phyloP scores from a whole-genome alignment of 2,113 vertebrate genomes.

The Spermophilus dauricus region DNA sequence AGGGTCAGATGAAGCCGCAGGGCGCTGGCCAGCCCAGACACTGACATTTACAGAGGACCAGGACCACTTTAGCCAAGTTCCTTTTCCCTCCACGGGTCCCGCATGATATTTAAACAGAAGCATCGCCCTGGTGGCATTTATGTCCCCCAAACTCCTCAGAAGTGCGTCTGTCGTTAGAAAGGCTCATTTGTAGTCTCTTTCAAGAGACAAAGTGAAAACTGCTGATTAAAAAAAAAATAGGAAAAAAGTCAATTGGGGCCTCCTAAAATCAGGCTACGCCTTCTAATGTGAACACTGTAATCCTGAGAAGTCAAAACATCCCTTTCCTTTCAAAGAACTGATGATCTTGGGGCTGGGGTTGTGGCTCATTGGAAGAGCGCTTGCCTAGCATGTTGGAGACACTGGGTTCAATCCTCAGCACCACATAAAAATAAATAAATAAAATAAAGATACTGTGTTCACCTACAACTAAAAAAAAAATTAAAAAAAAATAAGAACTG shows the following conservation, averaged over 20 bases:
- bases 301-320: background rate
- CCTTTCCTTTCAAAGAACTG: background rate
- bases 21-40: background rate
- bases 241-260: background rate
- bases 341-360: rapidly evolving
- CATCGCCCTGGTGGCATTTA: background rate
- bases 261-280: background rate
- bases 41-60: background rate
- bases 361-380: too few relatives aligned
- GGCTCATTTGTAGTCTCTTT: background rate
- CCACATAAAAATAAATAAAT: too few relatives aligned
- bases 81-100: background rate
- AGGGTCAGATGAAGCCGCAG: background rate
- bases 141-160: background rate
- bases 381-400: too few relatives aligned
- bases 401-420: too few relatives aligned
- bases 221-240: background rate
- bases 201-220: background rate
- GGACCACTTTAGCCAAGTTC: background rate
- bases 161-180: background rate
- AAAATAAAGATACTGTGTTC: too few relatives aligned
- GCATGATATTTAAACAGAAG: conserved; percentile 60
- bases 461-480: too few relatives aligned
- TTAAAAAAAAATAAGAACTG: background rate
- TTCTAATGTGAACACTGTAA: background rate